Conservation (phyloP, 2,113 vertebrate species). For the Odontesthes bonariensis region DNA sequence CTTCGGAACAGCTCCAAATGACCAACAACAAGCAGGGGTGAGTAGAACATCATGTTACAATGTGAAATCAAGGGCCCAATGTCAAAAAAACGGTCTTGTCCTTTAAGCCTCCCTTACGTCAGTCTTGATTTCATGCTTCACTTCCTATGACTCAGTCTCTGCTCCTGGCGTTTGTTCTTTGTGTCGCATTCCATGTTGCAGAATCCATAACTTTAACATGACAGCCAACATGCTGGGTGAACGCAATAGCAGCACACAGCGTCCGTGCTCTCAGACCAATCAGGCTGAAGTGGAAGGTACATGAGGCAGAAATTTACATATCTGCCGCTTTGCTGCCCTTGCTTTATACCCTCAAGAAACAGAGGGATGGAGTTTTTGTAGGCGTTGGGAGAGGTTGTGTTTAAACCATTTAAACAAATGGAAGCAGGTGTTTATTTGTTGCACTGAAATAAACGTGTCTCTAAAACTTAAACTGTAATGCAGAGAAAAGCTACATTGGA, state of each 20-base stretch:
- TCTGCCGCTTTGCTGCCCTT: background rate
- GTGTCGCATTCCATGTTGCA: slow-evolving; percentile 54
- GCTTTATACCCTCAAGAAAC: background rate
- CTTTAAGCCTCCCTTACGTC: background rate
- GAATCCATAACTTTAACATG: slow-evolving; percentile 29
- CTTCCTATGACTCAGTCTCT: slow-evolving; percentile 38
- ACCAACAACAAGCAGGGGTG: too few species aligned
- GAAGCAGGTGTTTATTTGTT: slow-evolving; percentile 5
- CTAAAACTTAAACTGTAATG: too few species aligned
- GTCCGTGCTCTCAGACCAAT: slow-evolving; percentile 23
- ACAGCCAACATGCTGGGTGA: slow-evolving; percentile 30
- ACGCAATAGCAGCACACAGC: slow-evolving; percentile 12
- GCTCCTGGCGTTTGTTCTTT: slow-evolving; percentile 40
- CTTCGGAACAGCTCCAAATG: too few species aligned
- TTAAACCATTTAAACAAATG: background rate
- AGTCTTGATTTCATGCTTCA: slow-evolving; percentile 1
- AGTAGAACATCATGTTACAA: too few species aligned
- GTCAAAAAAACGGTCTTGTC: too few species aligned
- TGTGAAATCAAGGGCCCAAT: too few species aligned
- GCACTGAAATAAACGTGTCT: too few species aligned
- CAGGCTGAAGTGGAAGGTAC: slow-evolving; percentile 35
- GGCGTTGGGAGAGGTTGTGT: background rate
- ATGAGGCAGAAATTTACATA: slow-evolving; percentile 7
- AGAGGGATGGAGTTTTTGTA: background rate
- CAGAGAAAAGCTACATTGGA: too few species aligned